Base-by-base conservation (phyloP, 2,113 vertebrate genomes). In the Ammodytes dubius region DNA sequence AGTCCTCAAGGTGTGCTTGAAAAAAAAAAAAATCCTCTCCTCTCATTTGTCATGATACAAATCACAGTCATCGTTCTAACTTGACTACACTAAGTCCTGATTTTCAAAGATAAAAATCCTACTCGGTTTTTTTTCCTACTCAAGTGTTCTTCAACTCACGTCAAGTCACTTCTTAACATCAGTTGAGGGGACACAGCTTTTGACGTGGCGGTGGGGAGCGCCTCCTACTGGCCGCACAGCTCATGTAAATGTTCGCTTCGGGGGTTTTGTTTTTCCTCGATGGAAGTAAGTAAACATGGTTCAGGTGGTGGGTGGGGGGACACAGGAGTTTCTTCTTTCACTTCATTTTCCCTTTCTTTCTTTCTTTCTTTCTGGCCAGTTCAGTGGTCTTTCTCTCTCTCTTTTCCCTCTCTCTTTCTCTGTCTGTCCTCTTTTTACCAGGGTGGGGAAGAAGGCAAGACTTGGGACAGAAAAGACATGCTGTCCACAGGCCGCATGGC, bases 391-490 rank as follows among this genome's bases (percentile, higher is more conserved):
- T 67, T 66, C 53, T 27, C 60, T 63, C 43, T 43, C 15, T 37
- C 10, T 15, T 27, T 27, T 2, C 27, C 13, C 39, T 13, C 3
- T 10, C 4, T 17, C 19, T 27, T 10, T 9, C 27, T 27, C 27
- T 27, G 27, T 27, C 27, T 27, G 27, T 63, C 56, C 27, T 2
- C 6, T 13, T 46, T 90, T 96, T 97, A 99, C 98, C 97, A 99
- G 71, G 97, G 98, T 35, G 97, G 97, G 91, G 98, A 97, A 27
- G 98, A 98, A 88, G 97, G 98, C 95, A 99, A 95, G 91, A 98
- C 97, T 94, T 99, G 98, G 92, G 98, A 97, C 91, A 99, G 96
- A 93, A 99, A 99, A 91, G 97, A 95, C 98, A 99, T 99, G 95
- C 97, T 99, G 86, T 99, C 98, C 90, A 99, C 97, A 19, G 97